phyloP scores from a whole-genome alignment of 2,888 invertebrate species.

The Trilocha varians region DNA sequence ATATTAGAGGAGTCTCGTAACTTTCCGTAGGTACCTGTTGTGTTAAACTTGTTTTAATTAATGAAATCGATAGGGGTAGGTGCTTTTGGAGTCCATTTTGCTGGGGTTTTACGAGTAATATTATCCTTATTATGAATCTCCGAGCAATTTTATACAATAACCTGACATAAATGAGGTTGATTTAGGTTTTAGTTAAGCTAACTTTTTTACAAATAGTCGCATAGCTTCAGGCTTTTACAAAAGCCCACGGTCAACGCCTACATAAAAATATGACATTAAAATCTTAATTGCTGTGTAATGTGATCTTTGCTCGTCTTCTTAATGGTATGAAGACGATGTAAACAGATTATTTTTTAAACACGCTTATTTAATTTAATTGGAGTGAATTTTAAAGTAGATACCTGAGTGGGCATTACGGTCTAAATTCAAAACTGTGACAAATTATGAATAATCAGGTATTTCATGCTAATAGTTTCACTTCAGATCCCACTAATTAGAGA shows the following conservation, averaged over 20 bases:
- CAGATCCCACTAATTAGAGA: too few relatives aligned
- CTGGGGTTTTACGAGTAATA: constrained; percentile 5
- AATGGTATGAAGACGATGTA: too few relatives aligned
- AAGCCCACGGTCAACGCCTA: background rate
- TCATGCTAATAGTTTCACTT: too few relatives aligned
- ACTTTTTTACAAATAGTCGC: background rate
- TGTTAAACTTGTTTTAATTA: background rate
- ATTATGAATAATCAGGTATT: too few relatives aligned
- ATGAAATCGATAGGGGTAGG: background rate
- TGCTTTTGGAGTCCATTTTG: constrained; percentile 2
- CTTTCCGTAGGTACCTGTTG: background rate
- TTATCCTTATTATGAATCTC: background rate
- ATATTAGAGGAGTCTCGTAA: background rate
- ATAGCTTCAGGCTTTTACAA: background rate
- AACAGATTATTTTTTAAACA: too few relatives aligned
- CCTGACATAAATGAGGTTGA: background rate
- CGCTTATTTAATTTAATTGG: too few relatives aligned
- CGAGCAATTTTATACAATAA: constrained; percentile 13
- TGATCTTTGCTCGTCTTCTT: too few relatives aligned
- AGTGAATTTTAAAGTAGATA: too few relatives aligned
- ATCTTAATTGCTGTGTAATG: background rate
- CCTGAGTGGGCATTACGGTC: too few relatives aligned
- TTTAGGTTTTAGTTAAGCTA: background rate
- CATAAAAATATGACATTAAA: background rate
- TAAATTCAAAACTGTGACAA: too few relatives aligned